phyloP scores from a whole-genome alignment of 2,888 invertebrate species.

The Parnassius mnemosyne region DNA sequence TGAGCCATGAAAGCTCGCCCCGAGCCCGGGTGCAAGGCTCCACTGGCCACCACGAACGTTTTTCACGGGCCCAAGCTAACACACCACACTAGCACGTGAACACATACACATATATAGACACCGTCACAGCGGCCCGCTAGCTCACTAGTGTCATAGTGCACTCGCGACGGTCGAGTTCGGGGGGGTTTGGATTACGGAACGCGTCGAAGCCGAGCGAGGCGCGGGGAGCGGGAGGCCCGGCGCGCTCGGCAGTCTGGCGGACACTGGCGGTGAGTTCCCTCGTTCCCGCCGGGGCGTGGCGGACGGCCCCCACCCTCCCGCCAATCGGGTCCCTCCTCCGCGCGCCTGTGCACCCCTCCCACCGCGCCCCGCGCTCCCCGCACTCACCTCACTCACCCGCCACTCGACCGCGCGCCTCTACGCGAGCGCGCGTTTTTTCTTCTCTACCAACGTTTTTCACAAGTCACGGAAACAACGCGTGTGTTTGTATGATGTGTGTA shows the following conservation, averaged over 20 bases:
- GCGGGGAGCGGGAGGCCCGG: constrained; percentile 80
- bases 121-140: constrained; percentile 80
- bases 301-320: constrained; percentile 42
- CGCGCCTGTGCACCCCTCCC: constrained; percentile 33
- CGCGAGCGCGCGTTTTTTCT: constrained; percentile 54
- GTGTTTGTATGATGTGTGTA: constrained; percentile 17
- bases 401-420: constrained; percentile 47
- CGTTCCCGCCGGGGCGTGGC: constrained; percentile 52
- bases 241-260: constrained; percentile 79
- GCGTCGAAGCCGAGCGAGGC: constrained; percentile 78
- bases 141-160: constrained; percentile 80
- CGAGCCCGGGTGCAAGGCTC: constrained; percentile 81
- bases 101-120: constrained; percentile 74
- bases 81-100: constrained; percentile 77
- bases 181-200: constrained; percentile 60
- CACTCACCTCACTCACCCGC: constrained; percentile 48
- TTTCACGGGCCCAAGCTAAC: constrained; percentile 75
- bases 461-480: constrained; percentile 11
- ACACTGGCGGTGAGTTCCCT: constrained; percentile 69
- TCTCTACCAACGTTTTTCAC: not conserved
- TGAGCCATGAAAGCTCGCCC: constrained; percentile 93
- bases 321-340: constrained; percentile 62
- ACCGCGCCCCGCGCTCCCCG: constrained; percentile 41
- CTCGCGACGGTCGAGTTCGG: constrained; percentile 70
- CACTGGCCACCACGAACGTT: constrained; percentile 80